A percentile compares a stretch with the other conserved stretches of the same genome.
Conservation (phyloP, 2,797 vertebrate genomes). For the Spinus pinus region DNA sequence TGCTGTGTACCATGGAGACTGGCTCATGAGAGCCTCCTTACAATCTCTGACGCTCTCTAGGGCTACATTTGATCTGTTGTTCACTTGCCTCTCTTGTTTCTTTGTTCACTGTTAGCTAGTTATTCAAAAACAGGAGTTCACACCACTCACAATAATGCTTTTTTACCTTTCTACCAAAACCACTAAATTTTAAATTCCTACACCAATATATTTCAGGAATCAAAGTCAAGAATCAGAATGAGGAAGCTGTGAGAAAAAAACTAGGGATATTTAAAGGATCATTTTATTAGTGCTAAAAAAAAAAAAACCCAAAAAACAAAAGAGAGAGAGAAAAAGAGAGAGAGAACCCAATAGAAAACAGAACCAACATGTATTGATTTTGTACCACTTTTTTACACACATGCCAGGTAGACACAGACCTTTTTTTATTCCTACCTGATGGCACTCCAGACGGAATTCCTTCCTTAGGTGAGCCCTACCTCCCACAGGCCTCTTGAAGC, state of each 20-base stretch:
- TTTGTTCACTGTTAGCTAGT: not conserved
- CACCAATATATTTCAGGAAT: not conserved
- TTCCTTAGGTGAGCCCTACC: not conserved
- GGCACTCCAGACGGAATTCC: not conserved
- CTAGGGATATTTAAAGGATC: not conserved
- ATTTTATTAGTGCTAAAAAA: not conserved
- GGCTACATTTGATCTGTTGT: not conserved
- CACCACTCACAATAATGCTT: not conserved
- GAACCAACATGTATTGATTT: not conserved
- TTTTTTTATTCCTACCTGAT: not conserved
- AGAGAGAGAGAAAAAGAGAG: not conserved
- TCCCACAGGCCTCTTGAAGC: not conserved
- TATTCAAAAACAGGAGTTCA: not conserved
- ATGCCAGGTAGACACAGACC: not conserved
- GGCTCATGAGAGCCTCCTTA: constrained; percentile 1
- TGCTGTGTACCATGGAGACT: constrained; percentile 16
- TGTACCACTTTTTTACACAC: constrained; percentile 30
- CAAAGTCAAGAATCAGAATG: not conserved
- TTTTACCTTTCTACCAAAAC: not conserved
- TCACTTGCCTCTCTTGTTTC: not conserved
- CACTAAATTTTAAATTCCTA: not conserved
- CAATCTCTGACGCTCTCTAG: not conserved
- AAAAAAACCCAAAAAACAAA: not conserved
- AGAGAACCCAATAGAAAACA: not conserved
- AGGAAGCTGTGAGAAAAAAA: not conserved